Evolutionary conservation across 30 jellyfish, hydroid and myxozoan species (phyloP), one percentile per base, ranked within the genome.

Genomic region (Catostylus mosaicus): DNA sequence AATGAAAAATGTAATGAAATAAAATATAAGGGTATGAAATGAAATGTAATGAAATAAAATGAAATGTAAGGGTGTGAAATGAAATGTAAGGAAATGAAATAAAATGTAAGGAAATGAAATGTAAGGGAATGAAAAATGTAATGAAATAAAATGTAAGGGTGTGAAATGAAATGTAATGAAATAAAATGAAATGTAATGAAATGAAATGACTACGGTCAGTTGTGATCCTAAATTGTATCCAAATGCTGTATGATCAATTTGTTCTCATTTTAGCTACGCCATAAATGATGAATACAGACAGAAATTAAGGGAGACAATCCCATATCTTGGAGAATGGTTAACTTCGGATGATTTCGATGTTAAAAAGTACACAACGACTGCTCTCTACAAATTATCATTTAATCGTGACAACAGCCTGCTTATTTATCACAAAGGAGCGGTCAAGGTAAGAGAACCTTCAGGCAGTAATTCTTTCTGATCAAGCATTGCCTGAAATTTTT

Each of bases 291-390:
- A 84, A 33, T 75, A 84, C 46, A 45, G 95, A 33, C 82, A 47
- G 48, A 84, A 84, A 60, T 52, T 84, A 40, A 61, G 83, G 50
- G 82, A 77, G 48, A 50, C 94, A 4, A 82, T 89, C 3, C 85
- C 87, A n/a, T 78, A 74, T 81, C 45, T 89, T 30, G 94, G 97
- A 9, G 78, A 54, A 27, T 89, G 97, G 97, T 75, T 89, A 69
- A 78, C 65, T 32, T 82, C 93, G 29, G 43, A 74, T 31, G 94
- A 89, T 73, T 71, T 74, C 59, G 59, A 56, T 1, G 94, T 80
- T 31, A 75, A 82, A 57, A 77, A 81, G 38, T 59, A 71, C 43
- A 78, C 95, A 31, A 83, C 93, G 38, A 93, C 88, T 43, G 97
- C 97, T 27, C 85, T 89, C 40, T 82, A 29, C 77, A 72, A 54